Percentiles rank a stretch among this genome's conserved stretches.
Conservation (phyloP, 2,888 invertebrate genomes). For the Caenorhabditis japonica region DNA sequence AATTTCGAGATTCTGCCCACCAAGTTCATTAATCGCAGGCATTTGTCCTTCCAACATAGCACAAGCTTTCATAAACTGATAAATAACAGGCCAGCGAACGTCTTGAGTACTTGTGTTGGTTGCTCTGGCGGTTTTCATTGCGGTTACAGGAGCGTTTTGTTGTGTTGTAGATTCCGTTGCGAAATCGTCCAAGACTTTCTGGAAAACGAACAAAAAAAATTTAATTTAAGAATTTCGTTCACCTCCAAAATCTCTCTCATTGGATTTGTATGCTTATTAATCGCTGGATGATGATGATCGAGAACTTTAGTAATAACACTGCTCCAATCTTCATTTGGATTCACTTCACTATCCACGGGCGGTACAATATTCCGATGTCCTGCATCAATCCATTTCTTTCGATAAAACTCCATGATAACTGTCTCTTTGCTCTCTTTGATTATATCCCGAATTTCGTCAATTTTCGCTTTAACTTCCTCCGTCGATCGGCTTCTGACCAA, state of each 20-base stretch:
- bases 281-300: slow-evolving; percentile 20
- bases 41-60: slow-evolving; percentile 12
- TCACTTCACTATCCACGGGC: slow-evolving; percentile 1
- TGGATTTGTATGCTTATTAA: slow-evolving; percentile 14
- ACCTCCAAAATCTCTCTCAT: slow-evolving; percentile 27
- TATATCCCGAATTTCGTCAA: slow-evolving; percentile 54
- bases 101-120: neutral
- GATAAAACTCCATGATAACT: slow-evolving; percentile 17
- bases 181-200: slow-evolving; percentile 6
- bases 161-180: neutral
- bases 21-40: slow-evolving; percentile 47
- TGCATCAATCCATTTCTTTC: slow-evolving; percentile 27
- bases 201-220: neutral
- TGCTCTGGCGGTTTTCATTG: slow-evolving; percentile 9
- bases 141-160: slow-evolving; percentile 7
- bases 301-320: slow-evolving; percentile 9
- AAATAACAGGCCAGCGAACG: slow-evolving; percentile 40
- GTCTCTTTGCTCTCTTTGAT: slow-evolving; percentile 40
- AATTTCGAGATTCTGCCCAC: too few relatives aligned
- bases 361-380: slow-evolving; percentile 39
- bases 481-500: slow-evolving; percentile 9
- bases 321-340: slow-evolving; percentile 30
- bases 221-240: neutral
- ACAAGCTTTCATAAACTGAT: slow-evolving; percentile 33
- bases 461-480: slow-evolving; percentile 47